phyloP scores from a whole-genome alignment of 2,797 vertebrate species.

The Pitangus sulphuratus region DNA sequence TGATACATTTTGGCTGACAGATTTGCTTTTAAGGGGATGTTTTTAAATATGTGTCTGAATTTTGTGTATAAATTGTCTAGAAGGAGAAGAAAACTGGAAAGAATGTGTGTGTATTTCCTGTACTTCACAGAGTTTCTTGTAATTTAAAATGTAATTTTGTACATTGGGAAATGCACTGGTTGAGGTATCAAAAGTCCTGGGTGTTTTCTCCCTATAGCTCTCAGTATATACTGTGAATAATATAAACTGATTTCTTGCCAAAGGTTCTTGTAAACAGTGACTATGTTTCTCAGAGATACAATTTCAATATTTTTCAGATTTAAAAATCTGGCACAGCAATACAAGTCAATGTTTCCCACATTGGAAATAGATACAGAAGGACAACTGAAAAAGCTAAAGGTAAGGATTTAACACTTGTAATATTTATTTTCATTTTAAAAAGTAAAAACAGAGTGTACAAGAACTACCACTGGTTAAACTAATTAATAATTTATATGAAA shows the following conservation, averaged over 20 bases:
- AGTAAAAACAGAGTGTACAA: not conserved
- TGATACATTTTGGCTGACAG: not conserved
- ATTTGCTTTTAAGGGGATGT: not conserved
- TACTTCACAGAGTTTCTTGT: not conserved
- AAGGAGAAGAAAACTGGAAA: not conserved
- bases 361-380: conserved; percentile 89
- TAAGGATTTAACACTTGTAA: conserved; percentile 38
- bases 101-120: not conserved
- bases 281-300: not conserved
- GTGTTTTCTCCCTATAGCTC: not conserved
- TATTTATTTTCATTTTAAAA: not conserved
- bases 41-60: not conserved
- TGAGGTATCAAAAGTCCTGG: not conserved
- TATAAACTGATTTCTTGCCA: not conserved
- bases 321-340: conserved; percentile 91
- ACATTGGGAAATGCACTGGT: not conserved
- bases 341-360: conserved; percentile 94
- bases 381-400: conserved; percentile 94
- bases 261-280: not conserved
- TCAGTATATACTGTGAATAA: not conserved
- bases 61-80: not conserved
- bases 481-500: not conserved
- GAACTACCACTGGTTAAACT: not conserved
- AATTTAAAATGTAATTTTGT: not conserved
- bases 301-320: conserved; percentile 80